Evolutionary conservation across 2,113 vertebrate species (phyloP).

Genomic region (Burhinus oedicnemus): DNA sequence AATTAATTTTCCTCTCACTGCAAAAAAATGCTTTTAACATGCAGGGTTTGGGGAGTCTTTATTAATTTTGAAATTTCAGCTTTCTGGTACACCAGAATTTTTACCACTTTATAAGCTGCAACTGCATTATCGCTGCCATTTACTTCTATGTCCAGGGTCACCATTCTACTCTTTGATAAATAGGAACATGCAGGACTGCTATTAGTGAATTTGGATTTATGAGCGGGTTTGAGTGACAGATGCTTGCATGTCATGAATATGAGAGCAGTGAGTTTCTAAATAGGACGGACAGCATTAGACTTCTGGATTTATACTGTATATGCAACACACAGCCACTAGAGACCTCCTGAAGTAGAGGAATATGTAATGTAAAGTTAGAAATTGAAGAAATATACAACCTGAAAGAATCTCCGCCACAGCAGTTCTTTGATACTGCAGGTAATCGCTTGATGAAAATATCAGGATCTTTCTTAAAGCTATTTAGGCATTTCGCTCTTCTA

Average conservation of each 20-base stretch:
- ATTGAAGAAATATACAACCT: not conserved
- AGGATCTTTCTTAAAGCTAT: not conserved
- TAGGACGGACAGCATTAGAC: not conserved
- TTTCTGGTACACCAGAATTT: not conserved
- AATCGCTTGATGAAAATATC: not conserved
- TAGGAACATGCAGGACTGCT: not conserved
- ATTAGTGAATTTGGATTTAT: conserved; percentile 19
- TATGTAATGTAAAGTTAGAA: not conserved
- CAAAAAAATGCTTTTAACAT: not conserved
- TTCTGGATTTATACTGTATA: not conserved
- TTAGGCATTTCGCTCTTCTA: not conserved
- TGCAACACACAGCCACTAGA: not conserved
- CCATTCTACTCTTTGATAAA: not conserved
- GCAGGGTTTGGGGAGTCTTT: not conserved
- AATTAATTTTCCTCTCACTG: not conserved
- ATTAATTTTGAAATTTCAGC: not conserved
- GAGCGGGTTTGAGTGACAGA: not conserved
- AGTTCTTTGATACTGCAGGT: not conserved
- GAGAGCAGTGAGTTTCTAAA: conserved; percentile 5
- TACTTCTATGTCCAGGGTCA: not conserved
- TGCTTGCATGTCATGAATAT: conserved; percentile 20
- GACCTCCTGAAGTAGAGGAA: not conserved
- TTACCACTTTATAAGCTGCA: not conserved
- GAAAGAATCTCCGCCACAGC: not conserved
- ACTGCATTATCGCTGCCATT: not conserved